These are phyloP conservation scores for Prionailurus viverrinus DNA, from an alignment of 2,113 vertebrate species.

Conservation along the genomic window DNA sequence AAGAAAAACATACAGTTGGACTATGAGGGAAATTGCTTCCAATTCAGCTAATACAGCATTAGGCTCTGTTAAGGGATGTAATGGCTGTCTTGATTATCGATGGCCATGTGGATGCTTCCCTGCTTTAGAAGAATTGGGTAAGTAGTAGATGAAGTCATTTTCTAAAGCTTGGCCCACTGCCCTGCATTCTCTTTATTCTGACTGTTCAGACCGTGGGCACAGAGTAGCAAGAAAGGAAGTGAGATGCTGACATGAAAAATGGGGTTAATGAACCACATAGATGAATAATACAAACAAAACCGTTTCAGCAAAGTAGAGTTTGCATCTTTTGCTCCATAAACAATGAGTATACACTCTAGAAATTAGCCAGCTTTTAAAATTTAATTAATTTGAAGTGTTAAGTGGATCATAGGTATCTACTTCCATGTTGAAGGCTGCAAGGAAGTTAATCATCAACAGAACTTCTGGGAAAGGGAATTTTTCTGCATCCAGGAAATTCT, in stretches of 20 bases:
- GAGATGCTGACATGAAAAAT: constrained; percentile 45
- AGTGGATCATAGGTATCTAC: constrained; percentile 18
- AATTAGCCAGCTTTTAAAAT: constrained; percentile 51
- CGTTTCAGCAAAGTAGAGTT: constrained; percentile 26
- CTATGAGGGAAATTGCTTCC: not conserved
- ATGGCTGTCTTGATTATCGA: not conserved
- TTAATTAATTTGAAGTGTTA: constrained; percentile 70
- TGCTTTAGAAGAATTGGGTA: not conserved
- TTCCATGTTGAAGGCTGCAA: constrained; percentile 6
- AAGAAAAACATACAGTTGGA: not conserved
- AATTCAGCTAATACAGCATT: not conserved
- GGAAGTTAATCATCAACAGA: not conserved
- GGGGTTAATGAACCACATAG: constrained; percentile 47
- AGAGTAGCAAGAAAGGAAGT: not conserved
- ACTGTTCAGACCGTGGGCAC: not conserved
- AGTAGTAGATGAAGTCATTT: constrained; percentile 17
- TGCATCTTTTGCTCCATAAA: constrained; percentile 46
- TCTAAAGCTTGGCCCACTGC: not conserved
- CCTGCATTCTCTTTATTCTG: not conserved
- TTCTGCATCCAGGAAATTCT: not conserved
- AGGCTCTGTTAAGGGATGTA: not conserved
- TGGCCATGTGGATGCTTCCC: not conserved
- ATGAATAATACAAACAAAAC: constrained; percentile 44
- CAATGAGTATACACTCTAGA: constrained; percentile 33
- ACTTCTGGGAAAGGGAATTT: constrained; percentile 19